Percentiles rank a stretch among this genome's conserved stretches.
These are phyloP conservation scores for Solea solea DNA, from an alignment of 2,113 vertebrate genomes.

Conservation along the genomic window DNA sequence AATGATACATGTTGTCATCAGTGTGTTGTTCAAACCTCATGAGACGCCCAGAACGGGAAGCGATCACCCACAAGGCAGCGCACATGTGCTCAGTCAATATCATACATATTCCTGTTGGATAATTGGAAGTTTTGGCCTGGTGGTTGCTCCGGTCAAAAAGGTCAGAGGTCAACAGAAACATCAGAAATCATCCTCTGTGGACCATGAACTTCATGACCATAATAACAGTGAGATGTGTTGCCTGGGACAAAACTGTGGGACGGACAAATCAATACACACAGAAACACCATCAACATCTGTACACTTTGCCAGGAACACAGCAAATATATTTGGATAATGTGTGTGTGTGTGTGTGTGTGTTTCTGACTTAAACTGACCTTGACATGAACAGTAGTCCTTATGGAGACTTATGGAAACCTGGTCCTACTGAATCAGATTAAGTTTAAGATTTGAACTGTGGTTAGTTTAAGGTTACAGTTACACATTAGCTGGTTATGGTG, in stretches of 20 bases:
- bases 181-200: conserved; percentile 8
- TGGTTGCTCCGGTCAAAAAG: conserved; percentile 9
- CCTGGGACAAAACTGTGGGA: not conserved
- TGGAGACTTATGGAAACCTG: too few relatives aligned
- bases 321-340: too few relatives aligned
- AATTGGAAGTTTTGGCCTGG: conserved; percentile 7
- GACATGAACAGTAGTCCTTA: too few relatives aligned
- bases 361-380: too few relatives aligned
- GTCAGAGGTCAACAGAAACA: conserved; percentile 40
- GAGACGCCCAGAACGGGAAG: not conserved
- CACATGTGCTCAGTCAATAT: conserved; percentile 31
- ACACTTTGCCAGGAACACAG: too few relatives aligned
- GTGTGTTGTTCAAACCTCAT: too few relatives aligned
- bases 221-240: not conserved
- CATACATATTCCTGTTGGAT: conserved; percentile 31
- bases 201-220: not conserved
- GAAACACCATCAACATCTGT: not conserved
- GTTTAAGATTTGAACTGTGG: too few relatives aligned
- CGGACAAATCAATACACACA: not conserved
- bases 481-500: too few relatives aligned
- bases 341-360: too few relatives aligned
- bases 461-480: too few relatives aligned
- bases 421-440: too few relatives aligned
- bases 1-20: too few relatives aligned
- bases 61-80: not conserved